These are phyloP conservation scores for Polyploca ridens DNA, from an alignment of 2,888 invertebrate genomes.

Conservation along the genomic window DNA sequence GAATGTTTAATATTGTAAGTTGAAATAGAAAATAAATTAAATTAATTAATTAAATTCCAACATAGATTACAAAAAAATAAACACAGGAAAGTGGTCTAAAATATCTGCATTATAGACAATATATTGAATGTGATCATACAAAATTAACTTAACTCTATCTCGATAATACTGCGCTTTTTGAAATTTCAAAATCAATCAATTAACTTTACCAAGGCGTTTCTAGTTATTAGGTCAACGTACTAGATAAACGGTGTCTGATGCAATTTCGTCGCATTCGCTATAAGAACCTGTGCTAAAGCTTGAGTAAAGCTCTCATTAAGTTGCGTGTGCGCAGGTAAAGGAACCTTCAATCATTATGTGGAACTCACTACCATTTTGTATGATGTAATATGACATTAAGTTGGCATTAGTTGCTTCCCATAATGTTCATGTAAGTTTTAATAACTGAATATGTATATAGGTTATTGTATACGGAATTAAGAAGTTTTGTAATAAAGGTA, in stretches of 20 bases:
- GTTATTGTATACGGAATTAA: neutral
- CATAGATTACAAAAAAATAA: too few species aligned
- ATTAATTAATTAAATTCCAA: too few species aligned
- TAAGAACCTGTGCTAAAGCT: constrained; percentile 35
- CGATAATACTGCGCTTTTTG: neutral
- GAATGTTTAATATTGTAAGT: too few species aligned
- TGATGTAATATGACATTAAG: constrained; percentile 54
- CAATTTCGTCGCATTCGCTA: constrained; percentile 37
- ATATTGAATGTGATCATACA: too few species aligned
- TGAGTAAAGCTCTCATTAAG: constrained; percentile 31
- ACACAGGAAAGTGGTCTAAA: too few species aligned
- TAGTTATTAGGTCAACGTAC: constrained; percentile 10
- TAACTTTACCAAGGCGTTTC: constrained; percentile 18
- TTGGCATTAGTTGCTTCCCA: constrained; percentile 34
- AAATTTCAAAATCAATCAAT: neutral
- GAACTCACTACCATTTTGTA: constrained; percentile 25
- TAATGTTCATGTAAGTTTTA: neutral
- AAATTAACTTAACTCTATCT: neutral
- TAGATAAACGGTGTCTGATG: constrained; percentile 36
- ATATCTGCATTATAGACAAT: too few species aligned
- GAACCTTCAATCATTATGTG: too few species aligned
- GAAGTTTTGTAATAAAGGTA: neutral
- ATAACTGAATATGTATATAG: neutral
- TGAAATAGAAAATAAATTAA: too few species aligned
- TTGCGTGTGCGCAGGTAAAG: constrained; percentile 20